These are phyloP conservation scores for Polydrusus cervinus DNA, from an alignment of 2,888 invertebrate genomes.

Conservation along the genomic window DNA sequence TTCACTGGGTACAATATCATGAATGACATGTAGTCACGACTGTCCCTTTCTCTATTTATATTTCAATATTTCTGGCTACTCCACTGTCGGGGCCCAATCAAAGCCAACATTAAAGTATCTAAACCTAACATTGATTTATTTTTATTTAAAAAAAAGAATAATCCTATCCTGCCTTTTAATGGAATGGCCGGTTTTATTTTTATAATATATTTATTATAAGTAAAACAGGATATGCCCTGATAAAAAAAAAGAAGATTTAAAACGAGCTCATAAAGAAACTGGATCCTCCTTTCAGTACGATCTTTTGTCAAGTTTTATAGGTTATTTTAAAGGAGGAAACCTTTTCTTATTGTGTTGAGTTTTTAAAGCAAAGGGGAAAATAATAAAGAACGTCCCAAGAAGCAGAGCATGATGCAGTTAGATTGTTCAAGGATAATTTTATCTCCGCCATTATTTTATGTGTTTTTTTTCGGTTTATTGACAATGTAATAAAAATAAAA, in stretches of 20 bases:
- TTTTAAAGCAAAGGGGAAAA: constrained; percentile 34
- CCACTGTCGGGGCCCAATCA: no score
- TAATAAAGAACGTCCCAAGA: constrained; percentile 25
- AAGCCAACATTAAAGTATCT: neutral
- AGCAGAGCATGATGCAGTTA: constrained; percentile 19
- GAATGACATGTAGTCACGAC: no score
- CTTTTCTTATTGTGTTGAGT: constrained; percentile 48
- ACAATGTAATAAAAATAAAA: neutral
- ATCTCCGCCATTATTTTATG: neutral
- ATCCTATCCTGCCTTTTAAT: constrained; percentile 19
- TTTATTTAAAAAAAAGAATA: no score
- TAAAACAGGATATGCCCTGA: constrained; percentile 50
- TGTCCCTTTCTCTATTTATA: no score
- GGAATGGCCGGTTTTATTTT: constrained; percentile 10
- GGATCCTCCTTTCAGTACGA: constrained; percentile 42
- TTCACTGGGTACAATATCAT: no score
- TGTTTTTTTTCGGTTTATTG: constrained; percentile 7
- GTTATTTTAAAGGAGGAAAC: constrained; percentile 50
- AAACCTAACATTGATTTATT: no score
- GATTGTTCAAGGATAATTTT: constrained; percentile 37
- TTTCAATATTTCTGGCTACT: no score
- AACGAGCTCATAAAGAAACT: constrained; percentile 52
- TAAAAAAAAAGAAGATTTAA: constrained; percentile 39
- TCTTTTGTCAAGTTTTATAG: constrained; percentile 53
- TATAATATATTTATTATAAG: constrained; percentile 51